These are phyloP conservation scores for Aelia acuminata DNA, from an alignment of 2,888 invertebrate genomes.

Conservation along the genomic window DNA sequence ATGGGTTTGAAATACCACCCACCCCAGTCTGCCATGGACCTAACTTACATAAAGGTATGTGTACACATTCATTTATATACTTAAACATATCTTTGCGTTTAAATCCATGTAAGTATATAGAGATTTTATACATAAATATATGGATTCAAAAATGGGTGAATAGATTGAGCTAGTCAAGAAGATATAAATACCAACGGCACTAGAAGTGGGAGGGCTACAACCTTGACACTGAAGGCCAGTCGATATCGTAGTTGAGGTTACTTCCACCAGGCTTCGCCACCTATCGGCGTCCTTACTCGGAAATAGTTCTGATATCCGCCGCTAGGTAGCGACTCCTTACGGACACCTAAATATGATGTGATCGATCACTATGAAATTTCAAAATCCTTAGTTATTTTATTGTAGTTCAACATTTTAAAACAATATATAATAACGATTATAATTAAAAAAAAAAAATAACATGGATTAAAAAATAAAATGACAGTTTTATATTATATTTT, in stretches of 20 bases:
- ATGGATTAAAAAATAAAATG: too few species aligned
- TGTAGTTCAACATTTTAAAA: background rate
- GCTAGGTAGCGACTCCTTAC: conserved; percentile 7
- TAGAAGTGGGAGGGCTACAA: conserved; percentile 38
- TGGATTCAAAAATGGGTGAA: background rate
- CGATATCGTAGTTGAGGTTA: conserved; percentile 27
- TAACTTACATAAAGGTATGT: too few species aligned
- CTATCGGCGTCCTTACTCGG: background rate
- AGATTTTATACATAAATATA: background rate
- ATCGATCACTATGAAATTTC: background rate
- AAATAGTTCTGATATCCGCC: background rate
- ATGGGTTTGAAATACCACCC: too few species aligned
- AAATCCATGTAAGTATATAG: too few species aligned
- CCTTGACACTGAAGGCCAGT: conserved; percentile 49
- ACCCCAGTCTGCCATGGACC: too few species aligned
- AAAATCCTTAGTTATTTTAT: background rate
- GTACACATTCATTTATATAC: too few species aligned
- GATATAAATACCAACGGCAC: conserved; percentile 26
- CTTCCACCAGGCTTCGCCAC: conserved; percentile 13
- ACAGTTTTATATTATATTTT: too few species aligned
- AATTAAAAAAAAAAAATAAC: too few species aligned
- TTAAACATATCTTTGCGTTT: too few species aligned
- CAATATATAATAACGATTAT: background rate
- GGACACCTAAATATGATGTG: background rate
- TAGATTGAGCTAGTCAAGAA: conserved; percentile 13